A percentile compares a stretch with the other conserved stretches of the same genome.
Conservation (phyloP, 1,140 invertebrate species). For the Gryllus bimaculatus region DNA sequence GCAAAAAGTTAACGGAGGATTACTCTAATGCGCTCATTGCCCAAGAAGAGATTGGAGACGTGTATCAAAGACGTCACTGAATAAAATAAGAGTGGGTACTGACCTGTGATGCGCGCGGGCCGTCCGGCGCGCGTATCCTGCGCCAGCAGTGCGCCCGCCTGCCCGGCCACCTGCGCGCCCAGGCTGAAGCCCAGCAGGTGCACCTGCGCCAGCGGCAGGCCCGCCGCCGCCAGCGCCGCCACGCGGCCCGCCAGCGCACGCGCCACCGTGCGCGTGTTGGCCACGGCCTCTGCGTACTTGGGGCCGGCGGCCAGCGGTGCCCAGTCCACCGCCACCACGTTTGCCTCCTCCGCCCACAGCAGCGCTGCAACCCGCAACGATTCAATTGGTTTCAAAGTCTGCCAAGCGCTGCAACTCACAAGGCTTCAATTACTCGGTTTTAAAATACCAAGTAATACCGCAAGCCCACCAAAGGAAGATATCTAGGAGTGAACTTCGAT, state of each 20-base stretch:
- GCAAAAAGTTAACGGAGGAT: too few relatives aligned
- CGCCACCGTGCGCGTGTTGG: not conserved
- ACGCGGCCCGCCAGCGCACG: not conserved
- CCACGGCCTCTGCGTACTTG: not conserved
- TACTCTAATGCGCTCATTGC: too few relatives aligned
- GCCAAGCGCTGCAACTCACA: too few relatives aligned
- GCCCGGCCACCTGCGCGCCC: not conserved
- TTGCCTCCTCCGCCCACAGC: not conserved
- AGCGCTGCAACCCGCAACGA: not conserved
- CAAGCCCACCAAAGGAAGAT: too few relatives aligned
- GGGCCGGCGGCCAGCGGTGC: not conserved
- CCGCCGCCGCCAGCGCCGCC: not conserved
- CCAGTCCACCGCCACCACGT: not conserved
- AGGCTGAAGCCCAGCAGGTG: not conserved
- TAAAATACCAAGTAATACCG: too few relatives aligned
- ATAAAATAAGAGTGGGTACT: too few relatives aligned
- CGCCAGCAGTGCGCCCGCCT: too few relatives aligned
- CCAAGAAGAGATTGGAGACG: too few relatives aligned
- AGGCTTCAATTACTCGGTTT: too few relatives aligned
- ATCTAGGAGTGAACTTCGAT: too few relatives aligned
- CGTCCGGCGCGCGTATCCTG: not conserved
- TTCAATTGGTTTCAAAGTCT: too few relatives aligned
- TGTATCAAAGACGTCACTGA: too few relatives aligned
- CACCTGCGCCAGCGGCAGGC: not conserved
- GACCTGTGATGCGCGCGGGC: not conserved